phyloP scores from a whole-genome alignment of 2,113 vertebrate species.

The Bufo gargarizans region DNA sequence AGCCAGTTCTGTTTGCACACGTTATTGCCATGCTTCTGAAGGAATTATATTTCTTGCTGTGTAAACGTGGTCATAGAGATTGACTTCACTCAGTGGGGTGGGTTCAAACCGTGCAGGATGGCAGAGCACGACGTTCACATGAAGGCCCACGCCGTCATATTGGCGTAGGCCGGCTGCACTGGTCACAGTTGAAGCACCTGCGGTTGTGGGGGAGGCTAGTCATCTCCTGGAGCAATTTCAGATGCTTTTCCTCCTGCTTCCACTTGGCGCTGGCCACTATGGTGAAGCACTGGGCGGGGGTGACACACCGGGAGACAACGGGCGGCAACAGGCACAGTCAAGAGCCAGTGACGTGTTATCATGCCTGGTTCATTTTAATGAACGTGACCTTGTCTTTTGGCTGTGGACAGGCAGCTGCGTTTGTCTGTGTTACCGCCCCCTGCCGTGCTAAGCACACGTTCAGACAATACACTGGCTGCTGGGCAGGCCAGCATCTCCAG shows the following conservation, averaged over 20 bases:
- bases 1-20: constrained; percentile 97
- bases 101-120: constrained; percentile 73
- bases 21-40: too few relatives aligned
- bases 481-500: too few relatives aligned
- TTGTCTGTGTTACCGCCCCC: too few relatives aligned
- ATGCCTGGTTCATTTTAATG: too few relatives aligned
- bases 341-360: constrained; percentile 35
- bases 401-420: too few relatives aligned
- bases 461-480: too few relatives aligned
- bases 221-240: constrained; percentile 97
- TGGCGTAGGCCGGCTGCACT: constrained; percentile 96
- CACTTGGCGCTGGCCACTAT: constrained; percentile 95
- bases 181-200: constrained; percentile 98
- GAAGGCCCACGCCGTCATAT: constrained; percentile 97
- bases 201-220: constrained; percentile 92
- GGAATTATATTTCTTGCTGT: too few relatives aligned
- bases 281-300: constrained; percentile 67
- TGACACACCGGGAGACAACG: constrained; percentile 55
- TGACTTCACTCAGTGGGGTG: too few relatives aligned
- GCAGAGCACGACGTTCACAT: constrained; percentile 96
- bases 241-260: constrained; percentile 98
- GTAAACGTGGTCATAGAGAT: too few relatives aligned
- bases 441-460: too few relatives aligned
- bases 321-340: constrained; percentile 51
- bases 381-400: too few relatives aligned